Evolutionary conservation across 2,888 invertebrate genomes (phyloP), one percentile per base, ranked within the genome.

Genomic region (Polia nebulosa): DNA sequence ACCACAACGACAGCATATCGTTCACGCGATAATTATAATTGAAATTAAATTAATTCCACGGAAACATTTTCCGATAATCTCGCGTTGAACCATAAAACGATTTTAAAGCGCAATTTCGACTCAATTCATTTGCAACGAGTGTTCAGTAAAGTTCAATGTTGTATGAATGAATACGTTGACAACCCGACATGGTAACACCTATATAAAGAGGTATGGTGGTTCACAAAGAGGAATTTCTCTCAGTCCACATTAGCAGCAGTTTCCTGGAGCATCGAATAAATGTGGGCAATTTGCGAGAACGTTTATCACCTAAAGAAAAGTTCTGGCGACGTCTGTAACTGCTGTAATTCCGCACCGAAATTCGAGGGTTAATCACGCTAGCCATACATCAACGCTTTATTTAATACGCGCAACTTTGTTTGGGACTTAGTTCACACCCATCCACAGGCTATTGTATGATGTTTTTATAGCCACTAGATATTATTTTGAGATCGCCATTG

Each of bases 221-320:
- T 75, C 85, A 89, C 87, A 91, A 89, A 91, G 89, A 88, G 87
- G 88, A 88, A 90, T 91, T 89, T 87, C 87, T 85, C 84, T 79
- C 87, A 80, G 85, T 88, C 82, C 88, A 90, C 91, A 94, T 94
- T 93, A 93, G 90, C 87, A 83, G 88, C 87, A 90, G 91, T 89
- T 93, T 89, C 88, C 92, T 89, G 87, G 88, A 87, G 90, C 89
- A 88, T 88, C 88, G 88, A 90, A 93, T 93, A 94, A 94, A 94
- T 94, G 94, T 90, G 89, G 89, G 93, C 91, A 93, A 94, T 94
- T 94, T 94, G 93, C 89, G 93, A 92, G 91, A 91, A 85, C 94
- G 93, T 94, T 94, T 93, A 94, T 94, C 94, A 94, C 94, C 91
- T 91, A 93, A 93, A 94, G 93, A 94, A 95, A 94, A 93, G 94